Evolutionary conservation across 2,113 vertebrate genomes (phyloP).

Genomic region (human (Homo sapiens)): GRCh38 chr18:51732001-51732500

Average conservation of each 20-base stretch:
- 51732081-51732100: neutral
- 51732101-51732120: neutral
- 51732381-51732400: neutral
- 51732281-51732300: neutral
- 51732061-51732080: neutral
- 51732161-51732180: neutral
- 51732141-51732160: neutral
- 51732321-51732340: neutral
- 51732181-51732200: neutral
- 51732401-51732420: neutral
- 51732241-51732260: neutral
- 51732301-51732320: neutral
- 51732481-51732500: neutral
- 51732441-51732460: neutral
- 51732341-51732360: neutral
- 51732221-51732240: neutral
- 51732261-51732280: neutral
- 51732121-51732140: neutral
- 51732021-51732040: neutral
- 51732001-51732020: slow-evolving; percentile 33
- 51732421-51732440: neutral
- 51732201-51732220: neutral
- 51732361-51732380: slow-evolving; percentile 21
- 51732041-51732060: neutral
- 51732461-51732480: neutral